A percentile compares a stretch with the other conserved stretches of the same genome.
Conservation (phyloP, 2,888 invertebrate genomes). For the Chirona hameri region DNA sequence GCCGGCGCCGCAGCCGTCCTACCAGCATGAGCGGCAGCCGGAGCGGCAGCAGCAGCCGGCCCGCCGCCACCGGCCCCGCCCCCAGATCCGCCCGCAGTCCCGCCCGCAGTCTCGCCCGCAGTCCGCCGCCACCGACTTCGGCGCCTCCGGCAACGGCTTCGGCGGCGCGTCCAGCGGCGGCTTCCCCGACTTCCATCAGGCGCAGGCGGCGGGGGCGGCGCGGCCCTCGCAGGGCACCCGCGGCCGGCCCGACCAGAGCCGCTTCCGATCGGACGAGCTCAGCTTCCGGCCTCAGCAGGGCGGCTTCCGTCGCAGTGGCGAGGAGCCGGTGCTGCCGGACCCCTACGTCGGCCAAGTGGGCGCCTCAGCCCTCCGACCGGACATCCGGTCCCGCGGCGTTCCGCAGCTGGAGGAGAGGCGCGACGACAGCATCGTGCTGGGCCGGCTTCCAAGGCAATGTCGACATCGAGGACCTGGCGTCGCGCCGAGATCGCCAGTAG, state of each 20-base stretch:
- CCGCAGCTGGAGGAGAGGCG: not conserved
- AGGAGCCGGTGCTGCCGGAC: not conserved
- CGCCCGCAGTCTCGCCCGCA: not conserved
- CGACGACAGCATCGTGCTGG: not conserved
- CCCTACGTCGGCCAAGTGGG: not conserved
- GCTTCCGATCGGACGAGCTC: not conserved
- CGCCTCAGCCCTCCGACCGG: not conserved
- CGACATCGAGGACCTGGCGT: conserved; percentile 27
- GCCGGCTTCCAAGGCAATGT: conserved; percentile 22
- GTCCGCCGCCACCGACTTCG: not conserved
- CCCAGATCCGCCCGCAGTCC: not conserved
- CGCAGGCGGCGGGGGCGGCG: not conserved
- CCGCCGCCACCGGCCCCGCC: not conserved
- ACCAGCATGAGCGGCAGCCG: not conserved
- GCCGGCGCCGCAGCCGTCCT: not conserved
- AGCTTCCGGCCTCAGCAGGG: not conserved
- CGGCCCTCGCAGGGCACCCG: not conserved
- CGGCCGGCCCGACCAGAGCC: not conserved
- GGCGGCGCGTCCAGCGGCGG: not conserved
- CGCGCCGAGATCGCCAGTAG: conserved; percentile 4
- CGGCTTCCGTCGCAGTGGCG: not conserved
- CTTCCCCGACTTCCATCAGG: not conserved
- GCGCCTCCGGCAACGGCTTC: not conserved
- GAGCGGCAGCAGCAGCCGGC: not conserved
- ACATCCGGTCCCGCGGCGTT: not conserved